Base-by-base conservation (phyloP, 2,888 invertebrate genomes). In the Megaustenia siamemsis region DNA sequence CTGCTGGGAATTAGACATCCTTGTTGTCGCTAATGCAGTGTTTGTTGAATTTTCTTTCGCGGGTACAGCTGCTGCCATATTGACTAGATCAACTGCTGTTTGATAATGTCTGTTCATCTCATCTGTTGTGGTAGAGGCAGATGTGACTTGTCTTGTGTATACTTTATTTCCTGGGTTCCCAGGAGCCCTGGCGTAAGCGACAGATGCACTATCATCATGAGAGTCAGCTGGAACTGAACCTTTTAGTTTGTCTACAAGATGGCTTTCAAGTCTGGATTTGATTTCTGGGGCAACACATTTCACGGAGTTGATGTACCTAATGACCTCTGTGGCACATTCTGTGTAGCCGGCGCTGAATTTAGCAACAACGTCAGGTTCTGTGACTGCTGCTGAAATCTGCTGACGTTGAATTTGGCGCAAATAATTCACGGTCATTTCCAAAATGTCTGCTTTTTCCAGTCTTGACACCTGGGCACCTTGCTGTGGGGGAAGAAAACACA, bases 401-500 rank as follows among this genome's bases (percentile, higher is more conserved):
- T 92, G 91, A 24, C 91, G 86, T 82, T 93, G 92, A 6, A 93
- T 84, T 15, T 88, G 87, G 32, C 91, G 89, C 32, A 93, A 86
- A 85, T 93, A 91, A 76, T 91, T 91, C 24, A 93, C 93, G 8
- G 93, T 93, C 93, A 93, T 92, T 83, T 93, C 93, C 82, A 93
- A 85, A 43, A 93, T 93, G 87, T 93, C 93, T 0, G 93, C 93
- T 77, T 93, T 93, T 89, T 93, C 93, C 78, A 93, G 88, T 86
- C 93, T 93, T 1, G 92, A 92, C 85, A 92, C 93, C 82, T 93
- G 92, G 21, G 92, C 90, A 60, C 92, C 92, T 93, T 93, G 91
- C 71, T 56, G 32, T n/a, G 73, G 49, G 43, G 40, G 63, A 18
- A 66, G 40, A 43, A 60, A 6, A 56, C 38, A 40, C 2, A 69